These are phyloP conservation scores for Nannobrachium achirus DNA, from an alignment of 2,113 vertebrate species.

Conservation along the genomic window DNA sequence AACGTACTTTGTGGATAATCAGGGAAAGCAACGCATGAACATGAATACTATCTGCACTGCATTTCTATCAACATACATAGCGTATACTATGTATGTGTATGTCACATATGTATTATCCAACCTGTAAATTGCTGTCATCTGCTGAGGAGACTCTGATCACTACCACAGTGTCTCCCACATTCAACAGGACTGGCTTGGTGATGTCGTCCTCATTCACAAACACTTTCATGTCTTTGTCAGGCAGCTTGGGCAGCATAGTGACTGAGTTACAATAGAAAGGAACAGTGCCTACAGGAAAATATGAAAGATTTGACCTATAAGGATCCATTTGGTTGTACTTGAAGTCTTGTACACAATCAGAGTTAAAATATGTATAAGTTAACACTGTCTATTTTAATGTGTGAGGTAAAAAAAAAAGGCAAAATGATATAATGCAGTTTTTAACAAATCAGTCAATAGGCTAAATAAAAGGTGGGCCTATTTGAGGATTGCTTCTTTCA, in stretches of 20 bases:
- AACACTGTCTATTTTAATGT: not conserved
- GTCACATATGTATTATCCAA: slow-evolving; percentile 12
- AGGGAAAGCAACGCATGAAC: not conserved
- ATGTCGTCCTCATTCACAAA: slow-evolving; percentile 43
- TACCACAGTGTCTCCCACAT: slow-evolving; percentile 65
- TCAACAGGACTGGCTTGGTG: slow-evolving; percentile 41
- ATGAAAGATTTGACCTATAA: not conserved
- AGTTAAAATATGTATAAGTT: too few relatives aligned
- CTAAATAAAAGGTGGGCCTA: too few relatives aligned
- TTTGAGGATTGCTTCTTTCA: too few relatives aligned
- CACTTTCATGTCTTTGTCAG: slow-evolving; percentile 58
- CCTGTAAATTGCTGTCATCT: slow-evolving; percentile 76
- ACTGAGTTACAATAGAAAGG: slow-evolving; percentile 55
- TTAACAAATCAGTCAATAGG: too few relatives aligned
- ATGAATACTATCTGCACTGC: not conserved
- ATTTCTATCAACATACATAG: not conserved
- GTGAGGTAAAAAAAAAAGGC: not conserved
- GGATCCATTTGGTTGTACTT: too few relatives aligned
- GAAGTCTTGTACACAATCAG: too few relatives aligned
- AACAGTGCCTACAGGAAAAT: slow-evolving; percentile 46
- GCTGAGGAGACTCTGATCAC: slow-evolving; percentile 68
- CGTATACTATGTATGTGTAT: not conserved
- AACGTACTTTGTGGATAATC: not conserved
- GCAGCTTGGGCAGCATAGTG: slow-evolving; percentile 45
- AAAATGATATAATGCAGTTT: not conserved